Conservation (phyloP, 1,140 invertebrate species). For the Oreohelix idahoensis region DNA sequence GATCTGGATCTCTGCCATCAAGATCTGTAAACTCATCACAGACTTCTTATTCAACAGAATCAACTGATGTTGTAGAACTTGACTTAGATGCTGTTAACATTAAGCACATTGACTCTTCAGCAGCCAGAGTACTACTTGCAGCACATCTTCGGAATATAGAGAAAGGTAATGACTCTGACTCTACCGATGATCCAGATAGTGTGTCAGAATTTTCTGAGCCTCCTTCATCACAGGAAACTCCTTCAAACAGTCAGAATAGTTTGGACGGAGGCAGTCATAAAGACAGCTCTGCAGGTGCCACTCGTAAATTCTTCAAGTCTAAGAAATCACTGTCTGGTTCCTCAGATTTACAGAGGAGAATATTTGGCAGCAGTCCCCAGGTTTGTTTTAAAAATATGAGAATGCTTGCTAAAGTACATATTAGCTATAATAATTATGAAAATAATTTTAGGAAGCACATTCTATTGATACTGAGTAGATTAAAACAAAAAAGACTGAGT, state of each 20-base stretch:
- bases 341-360: constrained; percentile 43
- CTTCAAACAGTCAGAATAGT: constrained; percentile 25
- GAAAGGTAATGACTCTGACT: constrained; percentile 32
- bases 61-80: background rate
- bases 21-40: background rate
- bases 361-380: constrained; percentile 49
- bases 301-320: constrained; percentile 57
- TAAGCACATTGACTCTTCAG: background rate
- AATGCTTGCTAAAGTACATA: background rate
- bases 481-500: no score
- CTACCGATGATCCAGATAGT: constrained; percentile 39
- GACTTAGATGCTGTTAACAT: background rate
- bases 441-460: no score
- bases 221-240: constrained; percentile 41
- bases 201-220: constrained; percentile 51
- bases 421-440: background rate
- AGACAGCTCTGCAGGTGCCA: constrained; percentile 19
- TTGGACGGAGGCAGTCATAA: constrained; percentile 49
- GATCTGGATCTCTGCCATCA: no score
- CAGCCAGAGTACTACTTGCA: constrained; percentile 23
- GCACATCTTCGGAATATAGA: constrained; percentile 23
- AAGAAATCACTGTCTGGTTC: constrained; percentile 49
- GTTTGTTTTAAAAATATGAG: constrained; percentile 16
- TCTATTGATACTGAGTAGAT: no score
- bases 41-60: background rate